These are phyloP conservation scores for Psilanteris sp. DNA, from an alignment of 1,140 invertebrate genomes.

Conservation along the genomic window DNA sequence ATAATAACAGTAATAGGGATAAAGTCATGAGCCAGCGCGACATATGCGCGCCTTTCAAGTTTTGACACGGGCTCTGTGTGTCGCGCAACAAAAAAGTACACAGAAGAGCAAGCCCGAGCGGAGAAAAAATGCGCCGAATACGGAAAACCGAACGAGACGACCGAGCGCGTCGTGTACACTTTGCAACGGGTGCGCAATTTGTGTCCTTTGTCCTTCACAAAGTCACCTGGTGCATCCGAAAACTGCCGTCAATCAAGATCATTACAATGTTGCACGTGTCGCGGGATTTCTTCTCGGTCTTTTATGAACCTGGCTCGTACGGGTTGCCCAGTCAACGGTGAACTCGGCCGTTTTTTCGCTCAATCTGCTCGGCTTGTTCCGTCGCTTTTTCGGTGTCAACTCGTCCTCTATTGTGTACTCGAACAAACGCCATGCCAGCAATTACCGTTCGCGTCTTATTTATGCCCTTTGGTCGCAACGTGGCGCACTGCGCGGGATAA, in stretches of 20 bases:
- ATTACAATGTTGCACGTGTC: constrained; percentile 57
- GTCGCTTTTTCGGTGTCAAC: not conserved
- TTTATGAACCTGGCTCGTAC: not conserved
- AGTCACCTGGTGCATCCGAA: constrained; percentile 46
- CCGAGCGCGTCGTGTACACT: constrained; percentile 29
- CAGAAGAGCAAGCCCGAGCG: not conserved
- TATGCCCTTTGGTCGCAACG: too few relatives aligned
- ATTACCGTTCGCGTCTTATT: too few relatives aligned
- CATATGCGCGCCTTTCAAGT: constrained; percentile 44
- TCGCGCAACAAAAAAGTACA: constrained; percentile 1
- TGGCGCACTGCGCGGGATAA: too few relatives aligned
- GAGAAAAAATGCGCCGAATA: constrained; percentile 2
- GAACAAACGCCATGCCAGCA: too few relatives aligned
- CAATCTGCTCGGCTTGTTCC: not conserved
- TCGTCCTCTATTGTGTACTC: too few relatives aligned
- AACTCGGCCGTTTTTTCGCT: constrained; percentile 4
- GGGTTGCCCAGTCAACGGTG: too few relatives aligned
- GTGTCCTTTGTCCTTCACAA: constrained; percentile 27
- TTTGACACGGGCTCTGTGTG: constrained; percentile 15
- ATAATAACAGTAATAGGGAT: constrained; percentile 52
- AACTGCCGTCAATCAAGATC: constrained; percentile 51
- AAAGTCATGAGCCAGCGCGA: constrained; percentile 25
- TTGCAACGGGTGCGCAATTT: constrained; percentile 49
- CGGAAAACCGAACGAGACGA: constrained; percentile 17
- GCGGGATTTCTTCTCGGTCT: constrained; percentile 38